Evolutionary conservation across 2,113 vertebrate genomes (phyloP), one percentile per base, ranked within the genome.

Genomic region (Beaufortia kweichowensis): DNA sequence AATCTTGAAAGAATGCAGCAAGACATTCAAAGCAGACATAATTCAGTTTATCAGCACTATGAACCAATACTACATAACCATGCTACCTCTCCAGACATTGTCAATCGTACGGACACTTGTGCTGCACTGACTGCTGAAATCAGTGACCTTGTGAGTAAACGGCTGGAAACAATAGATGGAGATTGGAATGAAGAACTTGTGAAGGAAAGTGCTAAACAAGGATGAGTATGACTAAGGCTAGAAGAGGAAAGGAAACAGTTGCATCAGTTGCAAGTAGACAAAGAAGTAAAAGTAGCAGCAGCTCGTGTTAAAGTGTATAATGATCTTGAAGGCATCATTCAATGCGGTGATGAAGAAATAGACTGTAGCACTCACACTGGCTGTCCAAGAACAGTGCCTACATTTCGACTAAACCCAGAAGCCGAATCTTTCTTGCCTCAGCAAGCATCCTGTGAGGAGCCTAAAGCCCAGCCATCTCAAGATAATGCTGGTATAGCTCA

Each of bases 181-280:
- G 15, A 21, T 4, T 74, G 23, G 19, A 85, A 84, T 14, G 17
- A 71, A 1, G 56, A 46, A 15, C 61, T 78, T 50, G 73, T 73
- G 24, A 84, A 84, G 12, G 76, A 82, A 61, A 79, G 56, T 5
- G 9, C 29, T 85, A n/a, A 86, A 77, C 9, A 86, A 82, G 14
- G 23, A 59, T 6, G 24, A 59, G 15, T 57, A 28, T 17, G 26
- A 1, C 12, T 59, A 26, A 59, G 28, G 56, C 6, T 59, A 28
- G 21, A 60, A 11, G 28, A 75, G 8, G 74, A 86, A 15, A 81
- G 14, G 76, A 31, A 65, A 67, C 80, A 59, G 26, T 24, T 85
- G 7, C 67, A 68, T 7, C 61, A 66, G 80, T 8, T 85, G 69
- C 64, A 84, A 73, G 76, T 70, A 78, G 69, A 55, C 3, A 76